Evolutionary conservation across 2,888 invertebrate genomes (phyloP), one percentile per base, ranked within the genome.

Genomic region (Chrysodeixis includens): DNA sequence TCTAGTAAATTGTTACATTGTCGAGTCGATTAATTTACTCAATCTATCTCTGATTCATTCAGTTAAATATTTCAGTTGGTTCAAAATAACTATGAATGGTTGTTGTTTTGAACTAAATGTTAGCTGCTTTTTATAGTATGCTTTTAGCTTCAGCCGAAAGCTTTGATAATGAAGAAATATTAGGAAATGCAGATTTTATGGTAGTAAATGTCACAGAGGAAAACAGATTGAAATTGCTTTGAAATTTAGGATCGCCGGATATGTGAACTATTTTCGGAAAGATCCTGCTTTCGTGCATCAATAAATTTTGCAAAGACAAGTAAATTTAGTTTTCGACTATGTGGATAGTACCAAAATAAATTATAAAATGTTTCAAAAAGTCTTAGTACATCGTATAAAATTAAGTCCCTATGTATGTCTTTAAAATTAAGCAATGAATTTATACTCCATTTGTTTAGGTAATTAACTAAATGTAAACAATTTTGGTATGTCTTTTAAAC

Each of bases 1-100:
- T 55, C 54, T 61, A 67, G 56, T 30, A 69, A 73, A 69, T 52
- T 32, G 61, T 56, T 5, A 35, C 52, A 52, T 30, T 69, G 44
- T 61, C 46, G 57, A 61, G 56, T 64, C 30, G 40, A 53, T 72
- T 61, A 20, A 63, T 58, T 63, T 35, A 26, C 46, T 61, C 57
- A 55, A 40, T 10, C 26, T 52, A 60, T 58, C 30, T 18, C 32
- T 51, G 52, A 51, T 54, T 59, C 44, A 53, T 62, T 59, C 16
- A 7, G 44, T 22, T 57, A 56, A 5, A 30, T 18, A 49, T 49
- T 49, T 49, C 20, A 49, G 46, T 49, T 49, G 7, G 16, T 18
- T 18, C 6, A 18, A 46, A 46, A 46, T 46, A 18, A 18, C 18
- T 0, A 10, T 2, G 3, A 49, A 8, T 7, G 16, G 9, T 20